Evolutionary conservation across 2,113 vertebrate genomes (phyloP), one percentile per base, ranked within the genome.

Genomic region (Phalacrocorax aristotelis): DNA sequence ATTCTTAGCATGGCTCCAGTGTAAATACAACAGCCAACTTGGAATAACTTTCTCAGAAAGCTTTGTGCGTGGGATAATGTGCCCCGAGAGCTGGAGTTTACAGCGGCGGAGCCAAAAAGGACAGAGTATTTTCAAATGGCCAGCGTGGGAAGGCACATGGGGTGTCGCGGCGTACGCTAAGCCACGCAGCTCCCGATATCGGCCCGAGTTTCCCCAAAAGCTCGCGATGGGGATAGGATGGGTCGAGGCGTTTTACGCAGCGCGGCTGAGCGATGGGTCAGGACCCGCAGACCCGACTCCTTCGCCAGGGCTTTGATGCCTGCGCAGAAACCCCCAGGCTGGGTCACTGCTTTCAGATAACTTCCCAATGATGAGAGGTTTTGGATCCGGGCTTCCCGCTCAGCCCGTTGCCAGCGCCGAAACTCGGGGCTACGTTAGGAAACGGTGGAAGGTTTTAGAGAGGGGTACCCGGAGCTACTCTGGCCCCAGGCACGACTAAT

Each of bases 31-130:
- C 15, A 20, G 17, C 18, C 15, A 4, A 4, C 66, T 58, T 3
- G 4, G 60, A 32, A 30, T 4, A n/a, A 27, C 11, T 70, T 38
- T 58, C 65, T 64, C 78, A 44, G 70, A 75, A 30, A n/a, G 57
- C 44, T 72, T 6, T 0, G 15, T 1, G 84, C 66, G 0, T 1
- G 25, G 80, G 57, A 66, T 3, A 15, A 64, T 0, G 55, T 0
- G 14, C 8, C 34, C 40, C 12, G 0, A 4, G 78, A 55, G 89
- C 5, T 1, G 3, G 44, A 21, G 46, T 1, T 58, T 4, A 8
- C 0, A 0, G 5, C 1, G 4, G 26, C 0, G 1, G 60, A 52
- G 92, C 38, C 62, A 32, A 40, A 46, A 27, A 17, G 30, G 48
- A 48, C 10, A 2, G 75, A 34, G 29, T 2, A 0, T 4, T 32